Conservation (phyloP, 2,888 invertebrate species). For the Drosophila ezoana region DNA sequence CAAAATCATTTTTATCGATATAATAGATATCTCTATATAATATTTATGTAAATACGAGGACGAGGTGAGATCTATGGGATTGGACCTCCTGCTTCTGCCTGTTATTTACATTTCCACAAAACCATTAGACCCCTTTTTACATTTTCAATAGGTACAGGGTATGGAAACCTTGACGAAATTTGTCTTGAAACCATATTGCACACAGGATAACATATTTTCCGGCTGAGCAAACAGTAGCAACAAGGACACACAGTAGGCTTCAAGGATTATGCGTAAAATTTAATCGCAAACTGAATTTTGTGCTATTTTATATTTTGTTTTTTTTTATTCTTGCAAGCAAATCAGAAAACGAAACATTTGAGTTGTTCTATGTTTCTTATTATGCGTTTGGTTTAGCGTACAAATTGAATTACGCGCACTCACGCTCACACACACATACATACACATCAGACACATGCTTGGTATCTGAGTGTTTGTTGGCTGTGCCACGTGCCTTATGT, state of each 20-base stretch:
- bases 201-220: conserved; percentile 73
- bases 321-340: conserved; percentile 17
- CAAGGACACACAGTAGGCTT: conserved; percentile 28
- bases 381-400: conserved; percentile 60
- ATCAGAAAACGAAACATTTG: conserved; percentile 40
- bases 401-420: conserved; percentile 71
- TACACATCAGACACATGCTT: conserved; percentile 15
- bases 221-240: conserved; percentile 43
- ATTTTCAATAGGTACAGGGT: no score
- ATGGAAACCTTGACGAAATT: conserved; percentile 39
- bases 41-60: no score
- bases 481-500: conserved; percentile 56
- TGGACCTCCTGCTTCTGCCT: no score
- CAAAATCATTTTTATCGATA: no score
- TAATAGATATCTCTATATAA: no score
- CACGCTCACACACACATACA: conserved; percentile 25
- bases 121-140: no score
- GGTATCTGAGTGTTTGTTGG: conserved; percentile 26
- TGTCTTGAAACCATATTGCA: conserved; percentile 50
- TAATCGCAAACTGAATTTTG: conserved; percentile 38
- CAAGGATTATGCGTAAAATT: conserved; percentile 67
- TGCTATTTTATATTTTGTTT: conserved; percentile 15
- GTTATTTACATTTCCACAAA: no score
- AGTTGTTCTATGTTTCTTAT: conserved; percentile 51
- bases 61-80: no score